These are phyloP conservation scores for Phalacrocorax pelagicus DNA, from an alignment of 2,113 vertebrate species.

Conservation along the genomic window DNA sequence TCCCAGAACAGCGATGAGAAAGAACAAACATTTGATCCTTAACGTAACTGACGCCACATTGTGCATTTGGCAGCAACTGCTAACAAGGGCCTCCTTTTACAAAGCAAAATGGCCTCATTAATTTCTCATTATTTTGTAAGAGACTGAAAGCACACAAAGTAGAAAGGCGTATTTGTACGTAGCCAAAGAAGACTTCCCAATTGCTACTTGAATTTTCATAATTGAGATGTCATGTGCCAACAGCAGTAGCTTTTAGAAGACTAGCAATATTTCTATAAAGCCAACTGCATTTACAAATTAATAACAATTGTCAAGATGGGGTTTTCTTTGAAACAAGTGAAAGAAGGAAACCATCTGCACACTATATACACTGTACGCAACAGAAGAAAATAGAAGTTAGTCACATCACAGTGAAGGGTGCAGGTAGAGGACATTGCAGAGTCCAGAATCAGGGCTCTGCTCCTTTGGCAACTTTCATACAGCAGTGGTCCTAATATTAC, in stretches of 20 bases:
- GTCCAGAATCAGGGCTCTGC: not conserved
- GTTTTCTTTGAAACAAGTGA: not conserved
- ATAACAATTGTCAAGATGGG: not conserved
- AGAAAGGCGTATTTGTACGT: not conserved
- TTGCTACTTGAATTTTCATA: not conserved
- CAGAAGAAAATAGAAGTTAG: not conserved
- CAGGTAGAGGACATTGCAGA: not conserved
- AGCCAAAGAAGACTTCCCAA: not conserved
- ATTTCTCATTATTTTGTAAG: not conserved
- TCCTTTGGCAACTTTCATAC: not conserved
- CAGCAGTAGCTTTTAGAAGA: not conserved
- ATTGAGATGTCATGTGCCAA: not conserved
- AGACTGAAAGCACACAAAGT: not conserved
- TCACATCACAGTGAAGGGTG: not conserved
- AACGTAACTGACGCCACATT: not conserved
- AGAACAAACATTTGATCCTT: conserved; percentile 33
- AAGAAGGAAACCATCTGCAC: not conserved
- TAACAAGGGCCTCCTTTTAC: conserved; percentile 12
- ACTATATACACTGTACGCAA: not conserved
- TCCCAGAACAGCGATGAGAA: not conserved
- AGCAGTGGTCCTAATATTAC: not conserved
- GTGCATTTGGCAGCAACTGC: not conserved
- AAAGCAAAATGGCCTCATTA: not conserved
- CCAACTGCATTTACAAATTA: not conserved
- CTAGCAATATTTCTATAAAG: not conserved